Conservation (phyloP, 2,888 invertebrate genomes). For the Cryptops parisi region DNA sequence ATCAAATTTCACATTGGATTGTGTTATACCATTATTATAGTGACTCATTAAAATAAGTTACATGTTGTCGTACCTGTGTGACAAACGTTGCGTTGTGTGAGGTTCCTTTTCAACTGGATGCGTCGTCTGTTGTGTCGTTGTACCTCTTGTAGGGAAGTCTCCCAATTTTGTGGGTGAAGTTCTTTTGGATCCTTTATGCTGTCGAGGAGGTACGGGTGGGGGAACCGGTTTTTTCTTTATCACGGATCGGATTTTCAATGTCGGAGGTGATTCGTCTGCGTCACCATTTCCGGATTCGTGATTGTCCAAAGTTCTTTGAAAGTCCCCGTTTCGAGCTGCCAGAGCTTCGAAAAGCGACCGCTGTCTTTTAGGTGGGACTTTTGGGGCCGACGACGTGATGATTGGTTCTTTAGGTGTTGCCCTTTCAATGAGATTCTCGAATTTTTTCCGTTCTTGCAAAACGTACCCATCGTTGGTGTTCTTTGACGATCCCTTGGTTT, state of each 20-base stretch:
- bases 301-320: no score
- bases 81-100: no score
- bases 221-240: background rate
- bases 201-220: conserved; percentile 2
- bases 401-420: background rate
- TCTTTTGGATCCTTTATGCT: background rate
- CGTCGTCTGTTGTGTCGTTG: background rate
- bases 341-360: no score
- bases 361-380: no score
- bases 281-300: background rate
- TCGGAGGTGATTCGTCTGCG: background rate
- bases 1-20: no score
- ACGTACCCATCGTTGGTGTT: background rate
- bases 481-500: background rate
- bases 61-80: no score
- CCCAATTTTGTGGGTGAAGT: no score
- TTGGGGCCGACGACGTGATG: background rate
- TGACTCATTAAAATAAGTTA: no score
- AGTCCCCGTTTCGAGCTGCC: background rate
- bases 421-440: background rate
- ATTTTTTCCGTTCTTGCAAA: background rate
- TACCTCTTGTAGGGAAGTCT: no score
- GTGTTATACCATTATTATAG: no score
- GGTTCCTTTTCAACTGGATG: background rate
- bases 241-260: background rate